Base-by-base conservation (phyloP, 2,888 invertebrate species). In the Melieria omissa region DNA sequence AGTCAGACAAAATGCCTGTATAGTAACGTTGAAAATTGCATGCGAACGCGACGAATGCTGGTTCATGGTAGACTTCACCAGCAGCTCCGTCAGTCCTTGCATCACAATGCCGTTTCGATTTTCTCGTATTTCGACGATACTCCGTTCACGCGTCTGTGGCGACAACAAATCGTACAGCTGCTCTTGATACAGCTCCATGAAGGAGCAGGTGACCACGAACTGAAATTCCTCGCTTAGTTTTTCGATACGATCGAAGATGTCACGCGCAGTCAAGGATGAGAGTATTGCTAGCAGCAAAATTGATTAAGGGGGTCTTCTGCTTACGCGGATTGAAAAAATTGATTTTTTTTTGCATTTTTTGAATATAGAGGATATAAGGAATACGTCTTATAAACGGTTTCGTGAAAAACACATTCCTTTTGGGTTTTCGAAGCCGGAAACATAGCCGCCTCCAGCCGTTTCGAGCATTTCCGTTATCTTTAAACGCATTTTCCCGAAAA, bases 161-260 rank as follows among this genome's bases (percentile, higher is more conserved):
- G 93, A 91, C 4, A 98, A 88, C 9, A 98, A 87, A 85, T 98
- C 98, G 77, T 91, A 94, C 1, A 98, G 88, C 75, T 94, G 93
- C 85, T 98, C 97, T 80, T 97, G 95, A 82, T 97, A 96, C 0
- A 96, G 85, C 86, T 97, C 97, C 88, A 96, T 91, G 82, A 96
- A 97, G 0, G 95, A 95, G 0, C 95, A 95, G 49, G 89, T 90
- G 0, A 96, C 90, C 78, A 88, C 89, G 80, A 92, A 95, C 60
- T 68, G 68, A 68, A 89, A 89, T 65, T 91, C 89, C 0, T 83
- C 77, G 0, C 76, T 65, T 67, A 81, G 75, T 6, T 74, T 68
- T 4, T 89, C 86, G 7, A 94, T 90, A 65, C 88, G 89, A 64
- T 90, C 86, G 86, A 95, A 98, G 76, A 98, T 93, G 71, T 96